Evolutionary conservation across 2,888 invertebrate species (phyloP), one percentile per base, ranked within the genome.

Genomic region (Nomada ferruginata): DNA sequence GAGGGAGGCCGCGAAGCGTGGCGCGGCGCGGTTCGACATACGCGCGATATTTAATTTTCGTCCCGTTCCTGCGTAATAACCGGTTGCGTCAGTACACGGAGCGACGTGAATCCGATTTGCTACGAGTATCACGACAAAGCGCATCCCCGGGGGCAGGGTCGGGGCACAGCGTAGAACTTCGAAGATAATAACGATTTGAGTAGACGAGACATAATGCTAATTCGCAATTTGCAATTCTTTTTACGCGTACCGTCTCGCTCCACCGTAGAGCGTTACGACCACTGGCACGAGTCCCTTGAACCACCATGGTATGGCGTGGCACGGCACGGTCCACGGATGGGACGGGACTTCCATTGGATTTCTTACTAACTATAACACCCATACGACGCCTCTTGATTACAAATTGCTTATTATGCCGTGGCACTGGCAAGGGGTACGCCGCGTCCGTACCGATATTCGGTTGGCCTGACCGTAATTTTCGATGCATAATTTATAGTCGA

Each of bases 401-500:
- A 93, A 93, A 93, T 93, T 93, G 93, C 93, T 92, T 92, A 93
- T 93, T 93, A 93, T 93, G 89, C 91, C 85, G 85, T 44, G 80
- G 85, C 78, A 81, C 77, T 84, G 61, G 47, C 55, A 60, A 64
- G 44, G 61, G 65, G 50, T 44, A 55, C 63, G 68, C 50, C 55
- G 61, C 83, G 74, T 85, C 61, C 75, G 82, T 83, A 79, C 89
- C 85, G 90, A 89, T 89, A 91, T 90, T 90, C 87, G 90, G 88
- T 80, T 80, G 86, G 85, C 87, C 88, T 83, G 86, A 87, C 91
- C 90, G 91, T 93, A 93, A 93, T 93, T 93, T 93, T 93, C 93
- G 92, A 93, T 93, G 93, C 93, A 93, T 93, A 93, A 93, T 93
- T 93, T 93, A 93, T 93, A 92, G 92, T 91, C 91, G 91, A 93